These are phyloP conservation scores for Condylura cristata DNA, from an alignment of 2,113 vertebrate species.

Conservation along the genomic window DNA sequence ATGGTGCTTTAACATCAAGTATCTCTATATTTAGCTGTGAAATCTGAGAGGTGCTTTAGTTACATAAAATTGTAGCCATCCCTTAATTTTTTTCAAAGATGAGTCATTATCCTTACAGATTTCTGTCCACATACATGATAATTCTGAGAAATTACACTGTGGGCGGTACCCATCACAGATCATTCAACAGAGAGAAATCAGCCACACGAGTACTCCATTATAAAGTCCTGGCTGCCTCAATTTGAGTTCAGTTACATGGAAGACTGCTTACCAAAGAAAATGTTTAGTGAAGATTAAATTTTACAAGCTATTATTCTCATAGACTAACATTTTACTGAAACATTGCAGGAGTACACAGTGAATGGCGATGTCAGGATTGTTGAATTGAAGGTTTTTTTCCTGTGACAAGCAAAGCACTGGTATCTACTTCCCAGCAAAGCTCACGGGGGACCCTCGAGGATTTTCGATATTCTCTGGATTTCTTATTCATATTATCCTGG, in stretches of 20 bases:
- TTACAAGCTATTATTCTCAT: background rate
- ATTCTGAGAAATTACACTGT: background rate
- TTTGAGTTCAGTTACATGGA: background rate
- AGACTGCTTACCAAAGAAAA: background rate
- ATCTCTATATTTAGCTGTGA: background rate
- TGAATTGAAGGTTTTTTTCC: constrained; percentile 37
- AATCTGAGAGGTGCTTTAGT: background rate
- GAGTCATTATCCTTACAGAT: background rate
- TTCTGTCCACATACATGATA: background rate
- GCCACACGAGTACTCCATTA: background rate
- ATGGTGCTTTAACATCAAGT: background rate
- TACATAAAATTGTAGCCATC: background rate
- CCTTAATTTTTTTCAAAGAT: background rate
- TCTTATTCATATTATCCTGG: background rate
- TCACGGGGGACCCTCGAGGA: background rate
- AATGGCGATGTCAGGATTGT: background rate
- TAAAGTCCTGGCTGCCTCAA: background rate
- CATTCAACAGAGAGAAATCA: background rate
- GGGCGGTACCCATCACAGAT: background rate
- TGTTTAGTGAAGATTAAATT: background rate
- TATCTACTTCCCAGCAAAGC: background rate
- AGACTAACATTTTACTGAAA: constrained; percentile 29
- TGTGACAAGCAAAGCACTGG: background rate
- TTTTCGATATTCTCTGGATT: background rate
- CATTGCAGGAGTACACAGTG: background rate